Base-by-base conservation (phyloP, 2,797 vertebrate species). In the Cyclopterus lumpus region DNA sequence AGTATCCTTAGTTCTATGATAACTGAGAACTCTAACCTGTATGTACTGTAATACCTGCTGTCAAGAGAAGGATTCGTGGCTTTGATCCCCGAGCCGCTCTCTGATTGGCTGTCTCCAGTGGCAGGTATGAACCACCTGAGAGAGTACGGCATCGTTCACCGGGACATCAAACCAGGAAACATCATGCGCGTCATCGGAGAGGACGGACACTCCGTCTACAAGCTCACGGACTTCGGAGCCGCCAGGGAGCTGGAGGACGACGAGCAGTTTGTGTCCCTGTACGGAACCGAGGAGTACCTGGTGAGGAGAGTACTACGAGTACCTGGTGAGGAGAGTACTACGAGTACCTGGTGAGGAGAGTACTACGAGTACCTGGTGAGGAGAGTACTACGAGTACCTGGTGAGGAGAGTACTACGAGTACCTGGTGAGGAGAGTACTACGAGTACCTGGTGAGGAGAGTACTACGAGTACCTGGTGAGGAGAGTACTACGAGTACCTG, bases 81-180 rank as follows among this genome's bases (percentile, higher is more conserved):
- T n/a, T n/a, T n/a, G n/a, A n/a, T n/a, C n/a, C n/a, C n/a, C n/a
- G n/a, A n/a, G n/a, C 88, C 73, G 6, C 34, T 7, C 15, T 28
- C n/a, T 70, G 68, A 64, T 71, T 77, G 81, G 57, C 68, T 60
- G 67, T 61, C 42, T 46, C 32, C 92, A 99, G 98, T 98, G 92
- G 97, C 97, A 73, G 98, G 98, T 38, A 99, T 99, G 98, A 99
- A 99, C 89, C 98, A 99, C 88, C 95, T 99, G 73, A 94, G 98
- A 62, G 98, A 99, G 90, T 98, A 99, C 12, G 98, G 97, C 57
- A 99, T 99, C 49, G 97, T 99, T 2, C 97, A 99, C 84, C 95
- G 98, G 0, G 97, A 99, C 91, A 99, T 99, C 89, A 99, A 99
- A 72, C 98, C 98, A 0, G 98, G 98, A 28, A 99, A 99, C 91